Evolutionary conservation across 2,888 invertebrate species (phyloP), one percentile per base, ranked within the genome.

Genomic region (Orthosia cruda): DNA sequence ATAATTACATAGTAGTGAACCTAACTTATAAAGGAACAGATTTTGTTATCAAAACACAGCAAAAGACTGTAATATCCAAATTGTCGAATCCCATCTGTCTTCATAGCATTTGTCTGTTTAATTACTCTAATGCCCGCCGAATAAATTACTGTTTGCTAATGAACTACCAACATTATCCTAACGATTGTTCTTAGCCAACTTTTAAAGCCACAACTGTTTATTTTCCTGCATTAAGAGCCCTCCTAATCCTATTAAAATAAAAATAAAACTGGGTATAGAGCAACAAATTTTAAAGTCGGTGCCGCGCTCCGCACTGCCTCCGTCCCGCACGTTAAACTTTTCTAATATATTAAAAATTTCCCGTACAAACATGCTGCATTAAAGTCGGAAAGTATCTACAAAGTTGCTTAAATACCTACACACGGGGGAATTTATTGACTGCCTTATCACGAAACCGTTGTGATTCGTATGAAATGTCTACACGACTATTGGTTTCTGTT

Each of bases 291-390:
- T 90, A 91, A 94, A 94, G 93, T 92, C 89, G 82, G 89, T 87
- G 81, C 87, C 83, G 83, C 85, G 81, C 86, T 85, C 79, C 84
- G 88, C 83, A 85, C 84, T 84, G 91, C 87, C 81, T 88, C 52
- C 88, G 90, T 83, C 87, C 89, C 83, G 83, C 63, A 76, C 86
- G 91, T 78, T 65, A 83, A 94, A 94, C 91, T 94, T 94, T 94
- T 91, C 91, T 92, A 93, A 94, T 94, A 94, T 94, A 93, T 94
- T 94, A 92, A 92, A 94, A 92, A 92, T 89, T 91, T 86, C 81
- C 87, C 90, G 88, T 89, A 91, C 92, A 92, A 91, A 92, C 92
- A 93, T 90, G 89, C 89, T 91, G 89, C 90, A 91, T 91, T 89
- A 88, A 91, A 90, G 88, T 89, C 86, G 75, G 82, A 80, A 90